These are phyloP conservation scores for Bagarius yarrelli DNA, from an alignment of 2,113 vertebrate genomes.

Conservation along the genomic window DNA sequence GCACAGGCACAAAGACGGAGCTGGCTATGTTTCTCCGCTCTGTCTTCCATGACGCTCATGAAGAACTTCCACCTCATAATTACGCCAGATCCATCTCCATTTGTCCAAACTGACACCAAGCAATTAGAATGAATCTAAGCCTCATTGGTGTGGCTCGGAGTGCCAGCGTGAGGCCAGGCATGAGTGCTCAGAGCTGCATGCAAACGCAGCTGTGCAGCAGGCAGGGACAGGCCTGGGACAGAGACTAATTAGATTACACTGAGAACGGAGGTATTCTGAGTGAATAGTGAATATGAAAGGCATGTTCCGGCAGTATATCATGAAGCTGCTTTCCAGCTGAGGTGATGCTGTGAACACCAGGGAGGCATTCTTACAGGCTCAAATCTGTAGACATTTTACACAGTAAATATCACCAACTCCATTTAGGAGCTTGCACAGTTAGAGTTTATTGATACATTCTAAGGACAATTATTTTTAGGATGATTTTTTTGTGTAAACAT, in stretches of 20 bases:
- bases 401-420: slow-evolving; percentile 11
- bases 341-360: slow-evolving; percentile 32
- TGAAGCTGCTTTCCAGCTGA: slow-evolving; percentile 42
- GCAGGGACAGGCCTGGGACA: slow-evolving; percentile 38
- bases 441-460: neutral
- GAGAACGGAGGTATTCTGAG: slow-evolving; percentile 20
- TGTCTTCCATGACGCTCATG: slow-evolving; percentile 58
- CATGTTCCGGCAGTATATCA: slow-evolving; percentile 38
- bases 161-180: slow-evolving; percentile 16
- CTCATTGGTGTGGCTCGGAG: slow-evolving; percentile 12
- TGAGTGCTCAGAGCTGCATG: slow-evolving; percentile 13
- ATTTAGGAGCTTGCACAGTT: neutral
- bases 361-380: slow-evolving; percentile 23
- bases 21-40: slow-evolving; percentile 60
- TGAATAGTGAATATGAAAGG: slow-evolving; percentile 36
- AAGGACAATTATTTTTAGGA: no score
- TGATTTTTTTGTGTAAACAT: neutral
- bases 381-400: slow-evolving; percentile 15
- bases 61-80: slow-evolving; percentile 68
- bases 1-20: slow-evolving; percentile 62
- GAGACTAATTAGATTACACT: slow-evolving; percentile 44
- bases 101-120: slow-evolving; percentile 55
- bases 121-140: slow-evolving; percentile 64
- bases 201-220: slow-evolving; percentile 39
- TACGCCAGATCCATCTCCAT: slow-evolving; percentile 67